Evolutionary conservation across 2,888 invertebrate genomes (phyloP).

Genomic region (Noctua janthe): DNA sequence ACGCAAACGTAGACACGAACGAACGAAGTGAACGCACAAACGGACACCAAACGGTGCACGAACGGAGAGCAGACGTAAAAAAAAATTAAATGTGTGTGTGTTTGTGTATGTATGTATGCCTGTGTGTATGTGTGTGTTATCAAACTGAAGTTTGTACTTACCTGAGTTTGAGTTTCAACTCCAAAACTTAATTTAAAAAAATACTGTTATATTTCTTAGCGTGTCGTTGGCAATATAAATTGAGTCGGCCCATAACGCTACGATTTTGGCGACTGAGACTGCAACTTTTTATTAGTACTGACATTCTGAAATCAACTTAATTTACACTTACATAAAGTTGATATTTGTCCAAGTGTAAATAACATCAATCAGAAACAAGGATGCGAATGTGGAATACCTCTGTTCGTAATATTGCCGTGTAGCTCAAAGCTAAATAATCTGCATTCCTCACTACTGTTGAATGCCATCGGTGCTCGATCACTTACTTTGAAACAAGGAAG

Average conservation of each 20-base stretch:
- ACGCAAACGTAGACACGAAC: no score
- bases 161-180: neutral
- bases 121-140: no score
- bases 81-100: no score
- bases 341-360: neutral
- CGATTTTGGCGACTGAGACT: neutral
- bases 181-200: neutral
- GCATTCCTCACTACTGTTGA: conserved; percentile 28
- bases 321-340: neutral
- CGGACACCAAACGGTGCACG: no score
- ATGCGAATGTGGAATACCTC: neutral
- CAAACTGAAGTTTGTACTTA: no score
- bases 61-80: no score
- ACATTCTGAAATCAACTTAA: neutral
- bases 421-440: conserved; percentile 41
- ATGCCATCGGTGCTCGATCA: conserved; percentile 37
- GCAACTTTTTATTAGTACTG: neutral
- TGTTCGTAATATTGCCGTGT: conserved; percentile 37
- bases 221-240: neutral
- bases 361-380: neutral
- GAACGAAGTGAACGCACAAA: no score
- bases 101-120: no score
- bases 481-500: conserved; percentile 34
- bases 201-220: neutral
- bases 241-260: neutral